phyloP scores from a whole-genome alignment of 1,140 invertebrate genomes.

The Ericerus pela region DNA sequence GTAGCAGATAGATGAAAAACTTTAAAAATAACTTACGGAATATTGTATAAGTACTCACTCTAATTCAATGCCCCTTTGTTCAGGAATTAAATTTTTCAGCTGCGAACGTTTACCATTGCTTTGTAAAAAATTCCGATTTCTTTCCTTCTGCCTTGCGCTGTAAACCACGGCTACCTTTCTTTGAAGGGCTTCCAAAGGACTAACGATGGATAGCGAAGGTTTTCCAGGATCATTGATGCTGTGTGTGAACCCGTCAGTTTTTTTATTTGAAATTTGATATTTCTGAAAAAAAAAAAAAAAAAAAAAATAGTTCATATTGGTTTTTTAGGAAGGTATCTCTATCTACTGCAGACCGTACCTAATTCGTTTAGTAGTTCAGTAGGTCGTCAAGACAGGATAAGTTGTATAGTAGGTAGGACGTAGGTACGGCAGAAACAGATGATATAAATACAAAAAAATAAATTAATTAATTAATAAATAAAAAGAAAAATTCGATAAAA shows the following conservation, averaged over 20 bases:
- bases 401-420: too few species aligned
- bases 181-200: neutral
- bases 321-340: too few species aligned
- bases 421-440: too few species aligned
- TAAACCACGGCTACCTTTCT: neutral
- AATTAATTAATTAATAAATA: too few species aligned
- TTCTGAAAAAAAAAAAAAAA: neutral
- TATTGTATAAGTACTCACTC: neutral
- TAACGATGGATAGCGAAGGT: neutral
- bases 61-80: neutral
- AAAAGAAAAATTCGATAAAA: too few species aligned
- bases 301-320: neutral
- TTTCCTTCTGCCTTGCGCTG: neutral
- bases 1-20: neutral
- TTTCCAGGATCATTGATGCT: neutral
- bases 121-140: neutral
- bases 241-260: neutral
- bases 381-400: too few species aligned
- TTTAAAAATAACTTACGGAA: neutral
- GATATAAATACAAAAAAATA: too few species aligned
- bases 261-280: neutral
- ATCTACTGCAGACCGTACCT: too few species aligned
- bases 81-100: neutral
- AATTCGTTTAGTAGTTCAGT: too few species aligned
- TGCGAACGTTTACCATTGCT: neutral